Evolutionary conservation across 2,797 vertebrate species (phyloP), one percentile per base, ranked within the genome.

Genomic region (Prunella strophiata): DNA sequence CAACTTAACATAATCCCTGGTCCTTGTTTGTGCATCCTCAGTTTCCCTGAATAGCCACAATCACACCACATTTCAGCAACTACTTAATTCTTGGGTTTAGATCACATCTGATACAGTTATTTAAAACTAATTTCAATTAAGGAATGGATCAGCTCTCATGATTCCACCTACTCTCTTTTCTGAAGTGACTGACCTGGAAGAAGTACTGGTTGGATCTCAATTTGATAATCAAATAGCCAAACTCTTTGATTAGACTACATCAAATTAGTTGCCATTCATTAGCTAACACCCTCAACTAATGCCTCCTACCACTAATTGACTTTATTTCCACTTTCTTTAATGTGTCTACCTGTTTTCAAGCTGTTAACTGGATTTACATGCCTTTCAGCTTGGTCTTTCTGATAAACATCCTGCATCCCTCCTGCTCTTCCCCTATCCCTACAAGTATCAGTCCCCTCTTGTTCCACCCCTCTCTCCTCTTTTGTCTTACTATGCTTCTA

Each of bases 251-350:
- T 93, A 95, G 70, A 92, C 66, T 90, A 32, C 45, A 94, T 93
- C 74, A 89, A 95, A 96, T 96, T 91, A 95, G 67, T 52, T 47
- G 52, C 71, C 1, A 4, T 91, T 89, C 83, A 91, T 83, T 86
- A 94, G 75, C 89, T 97, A 94, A 96, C 57, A 90, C 89, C 54
- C 57, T 42, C 72, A 93, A 45, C 77, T 89, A 91, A 91, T 88
- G 80, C 29, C 67, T 93, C 21, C 67, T 86, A 61, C 57, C 71
- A 82, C 83, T 95, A 96, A 94, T 80, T 93, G 38, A 95, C 93
- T 97, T 96, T 94, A 80, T 91, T 91, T 87, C 89, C 77, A 95
- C 83, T 96, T 91, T 30, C 91, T 94, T 93, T 94, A 94, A 96
- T 95, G 61, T 62, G 47, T 32, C 50, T 94, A 93, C 88, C 74